These are phyloP conservation scores for Mactromeris polynyma DNA, from an alignment of 2,888 invertebrate species.

Conservation along the genomic window DNA sequence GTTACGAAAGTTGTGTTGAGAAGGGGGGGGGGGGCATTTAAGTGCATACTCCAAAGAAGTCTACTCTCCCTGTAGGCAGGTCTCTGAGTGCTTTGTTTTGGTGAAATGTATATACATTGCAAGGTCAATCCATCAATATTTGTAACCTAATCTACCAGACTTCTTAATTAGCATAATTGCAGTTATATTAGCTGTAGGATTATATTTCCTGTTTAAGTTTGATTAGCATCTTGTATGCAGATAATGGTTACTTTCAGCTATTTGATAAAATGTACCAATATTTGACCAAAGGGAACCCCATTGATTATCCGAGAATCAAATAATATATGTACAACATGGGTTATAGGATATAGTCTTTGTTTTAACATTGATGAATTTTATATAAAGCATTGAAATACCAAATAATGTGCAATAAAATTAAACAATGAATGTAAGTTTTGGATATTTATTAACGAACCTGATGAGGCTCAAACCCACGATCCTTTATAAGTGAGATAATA, in stretches of 20 bases:
- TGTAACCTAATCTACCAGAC: background rate
- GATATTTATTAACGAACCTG: no score
- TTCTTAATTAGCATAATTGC: slow-evolving; percentile 15
- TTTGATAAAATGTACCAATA: background rate
- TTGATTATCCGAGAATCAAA: no score
- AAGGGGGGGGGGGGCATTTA: no score
- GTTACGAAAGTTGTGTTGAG: no score
- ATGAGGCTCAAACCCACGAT: no score
- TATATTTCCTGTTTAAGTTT: background rate
- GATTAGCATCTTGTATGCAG: background rate
- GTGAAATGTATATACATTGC: background rate
- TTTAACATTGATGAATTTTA: background rate
- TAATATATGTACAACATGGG: no score
- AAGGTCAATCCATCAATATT: background rate
- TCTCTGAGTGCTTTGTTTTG: no score
- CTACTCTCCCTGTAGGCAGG: no score
- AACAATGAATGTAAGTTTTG: no score
- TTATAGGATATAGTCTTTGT: background rate
- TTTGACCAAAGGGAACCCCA: background rate
- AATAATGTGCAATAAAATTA: no score
- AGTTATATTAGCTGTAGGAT: background rate
- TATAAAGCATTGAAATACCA: background rate
- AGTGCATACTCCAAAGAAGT: no score
- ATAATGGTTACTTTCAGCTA: background rate
- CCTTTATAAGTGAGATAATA: no score